Conservation (phyloP, 2,113 vertebrate species). For the cat (Felis catus) region DNA sequence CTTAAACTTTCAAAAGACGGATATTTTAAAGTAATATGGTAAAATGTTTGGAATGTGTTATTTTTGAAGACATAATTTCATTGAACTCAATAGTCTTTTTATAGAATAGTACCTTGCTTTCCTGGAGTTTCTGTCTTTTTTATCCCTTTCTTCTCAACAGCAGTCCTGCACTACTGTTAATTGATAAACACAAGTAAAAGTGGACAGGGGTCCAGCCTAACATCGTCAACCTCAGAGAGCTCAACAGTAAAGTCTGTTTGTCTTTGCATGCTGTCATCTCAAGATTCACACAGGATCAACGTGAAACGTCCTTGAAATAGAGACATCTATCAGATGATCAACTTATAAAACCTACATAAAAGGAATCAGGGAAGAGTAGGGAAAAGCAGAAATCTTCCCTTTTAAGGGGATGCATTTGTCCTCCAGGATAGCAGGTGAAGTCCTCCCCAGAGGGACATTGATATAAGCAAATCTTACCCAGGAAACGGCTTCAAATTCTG, state of each 20-base stretch:
- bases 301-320: background rate
- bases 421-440: background rate
- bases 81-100: background rate
- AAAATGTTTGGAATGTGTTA: background rate
- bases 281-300: background rate
- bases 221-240: accelerated
- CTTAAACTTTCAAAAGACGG: background rate
- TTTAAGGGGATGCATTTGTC: background rate
- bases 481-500: background rate
- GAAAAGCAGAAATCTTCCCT: background rate
- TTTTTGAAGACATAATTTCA: background rate
- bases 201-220: too few species aligned
- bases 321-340: background rate
- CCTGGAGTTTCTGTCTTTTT: background rate
- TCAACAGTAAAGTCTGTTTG: too few species aligned
- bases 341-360: background rate
- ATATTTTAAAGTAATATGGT: background rate
- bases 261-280: background rate
- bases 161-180: too few species aligned
- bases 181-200: accelerated
- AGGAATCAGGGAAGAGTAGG: too few species aligned
- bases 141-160: accelerated
- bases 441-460: too few species aligned
- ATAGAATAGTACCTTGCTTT: too few species aligned
- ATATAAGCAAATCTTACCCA: background rate